Evolutionary conservation across 2,888 invertebrate genomes (phyloP), one percentile per base, ranked within the genome.

Genomic region (Tipula vernalis): DNA sequence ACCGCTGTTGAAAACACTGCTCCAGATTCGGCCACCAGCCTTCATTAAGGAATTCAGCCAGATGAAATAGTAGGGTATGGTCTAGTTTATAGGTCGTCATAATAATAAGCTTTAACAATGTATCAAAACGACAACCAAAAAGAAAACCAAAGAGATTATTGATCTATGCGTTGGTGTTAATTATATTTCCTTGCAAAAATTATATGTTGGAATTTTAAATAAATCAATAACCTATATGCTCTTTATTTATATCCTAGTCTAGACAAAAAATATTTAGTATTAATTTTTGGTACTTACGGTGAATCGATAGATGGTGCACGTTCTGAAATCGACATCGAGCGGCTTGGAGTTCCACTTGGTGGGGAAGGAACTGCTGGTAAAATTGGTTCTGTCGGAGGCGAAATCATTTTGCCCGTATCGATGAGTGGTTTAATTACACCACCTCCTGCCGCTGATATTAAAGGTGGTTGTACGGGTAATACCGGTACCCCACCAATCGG

Each of bases 301-400:
- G 93, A 93, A 89, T 93, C 93, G 85, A 94, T 91, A 4, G 94
- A 94, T 36, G 93, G 93, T 18, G 93, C 92, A 88, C 94, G 92
- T 88, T 94, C 94, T 89, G 93, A 91, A 87, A 92, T 90, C 85
- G 92, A 91, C 90, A 91, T 88, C 88, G 91, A 89, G 36, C 91
- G 90, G 89, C 91, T 91, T 88, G 91, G 90, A 89, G 91, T 91
- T 89, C 92, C 91, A 88, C 92, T 91, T 87, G 90, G 90, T 86
- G 91, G 90, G 86, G 91, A 90, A 85, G 90, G 90, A 86, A 89
- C 89, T 86, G 90, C 89, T 87, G 90, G 89, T 84, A 89, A 88
- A 18, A 88, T 87, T 36, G 88, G 87, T 39, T 87, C 47, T 28
- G 12, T 36, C 13, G 86, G 44, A 36, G 86, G 86, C 4, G 86